These are phyloP conservation scores for Metridium senile DNA, from an alignment of 92 coral and sea anemone species.

Conservation along the genomic window DNA sequence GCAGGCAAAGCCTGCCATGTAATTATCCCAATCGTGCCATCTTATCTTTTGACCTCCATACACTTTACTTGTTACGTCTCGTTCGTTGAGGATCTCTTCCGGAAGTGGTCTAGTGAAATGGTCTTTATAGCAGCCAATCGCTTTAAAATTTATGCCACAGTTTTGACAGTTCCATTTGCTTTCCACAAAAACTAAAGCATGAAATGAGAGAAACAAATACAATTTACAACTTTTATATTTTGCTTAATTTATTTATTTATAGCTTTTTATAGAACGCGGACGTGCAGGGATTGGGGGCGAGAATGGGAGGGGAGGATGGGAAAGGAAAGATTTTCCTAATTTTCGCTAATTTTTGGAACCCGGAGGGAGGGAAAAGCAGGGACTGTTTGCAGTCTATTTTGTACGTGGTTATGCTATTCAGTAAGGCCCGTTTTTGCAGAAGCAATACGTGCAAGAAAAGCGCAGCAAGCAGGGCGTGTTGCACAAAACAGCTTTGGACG, in stretches of 20 bases:
- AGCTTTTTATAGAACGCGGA: too few relatives aligned
- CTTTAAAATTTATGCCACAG: conserved; percentile 57
- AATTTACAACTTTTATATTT: background rate
- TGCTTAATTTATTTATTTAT: background rate
- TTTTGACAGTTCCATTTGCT: conserved; percentile 60
- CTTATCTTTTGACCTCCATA: conserved; percentile 48
- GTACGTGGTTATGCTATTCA: too few relatives aligned
- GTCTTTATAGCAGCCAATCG: conserved; percentile 67
- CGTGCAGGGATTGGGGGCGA: too few relatives aligned
- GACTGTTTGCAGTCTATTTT: too few relatives aligned
- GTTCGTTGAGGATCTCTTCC: conserved; percentile 64
- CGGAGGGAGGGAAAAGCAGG: too few relatives aligned
- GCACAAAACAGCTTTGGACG: too few relatives aligned
- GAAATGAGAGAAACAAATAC: background rate
- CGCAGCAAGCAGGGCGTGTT: too few relatives aligned
- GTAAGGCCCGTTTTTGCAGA: too few relatives aligned
- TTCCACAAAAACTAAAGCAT: conserved; percentile 13
- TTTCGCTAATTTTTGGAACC: too few relatives aligned
- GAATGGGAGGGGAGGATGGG: too few relatives aligned
- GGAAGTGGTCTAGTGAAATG: conserved; percentile 51
- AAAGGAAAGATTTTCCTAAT: too few relatives aligned
- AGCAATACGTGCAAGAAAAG: too few relatives aligned
- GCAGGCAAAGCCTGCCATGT: conserved; percentile 74
- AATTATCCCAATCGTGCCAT: conserved; percentile 76
- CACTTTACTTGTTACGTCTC: conserved; percentile 66